Evolutionary conservation across 2,888 invertebrate genomes (phyloP), one percentile per base, ranked within the genome.

Genomic region (Plebejus melissa): DNA sequence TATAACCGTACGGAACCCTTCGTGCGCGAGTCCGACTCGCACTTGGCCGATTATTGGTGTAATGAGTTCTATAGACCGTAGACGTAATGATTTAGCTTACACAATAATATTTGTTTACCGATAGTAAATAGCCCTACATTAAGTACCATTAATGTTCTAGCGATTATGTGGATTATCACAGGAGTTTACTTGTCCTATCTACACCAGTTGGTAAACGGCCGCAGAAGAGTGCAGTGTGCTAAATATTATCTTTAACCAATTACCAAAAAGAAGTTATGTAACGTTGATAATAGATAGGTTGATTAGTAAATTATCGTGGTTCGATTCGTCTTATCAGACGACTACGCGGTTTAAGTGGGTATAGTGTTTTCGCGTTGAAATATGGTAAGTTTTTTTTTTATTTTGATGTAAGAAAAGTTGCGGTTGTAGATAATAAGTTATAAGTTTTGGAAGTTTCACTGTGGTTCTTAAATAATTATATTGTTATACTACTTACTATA

Each of bases 271-370:
- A 54, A 69, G 50, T 70, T 72, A 72, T 74, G 32, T 28, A 74
- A 75, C 28, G 22, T 57, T 46, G 76, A 69, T 76, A 76, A 69
- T 65, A 80, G 81, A 80, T 78, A 78, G 80, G 80, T 83, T 82
- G 88, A 89, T 89, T 89, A 87, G 78, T 83, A 84, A 84, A 86
- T 82, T 81, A 82, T 80, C 82, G 82, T 81, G 79, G 80, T 79
- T 80, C 78, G 78, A 80, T 80, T 82, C 83, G 83, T 83, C 81
- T 81, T 83, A 81, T 81, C 83, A 81, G 84, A 87, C 83, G 82
- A 82, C 84, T 87, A 85, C 82, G 84, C 85, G 83, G 82, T 86
- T 82, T 81, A 76, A 74, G 78, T 78, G 76, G 76, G 79, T 78
- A 77, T 60, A 79, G 77, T 77, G 76, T 76, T 60, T 28, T 50